A percentile compares a stretch with the other conserved stretches of the same genome.
phyloP scores from a whole-genome alignment of 1,140 invertebrate genomes.

The Idris sp. region DNA sequence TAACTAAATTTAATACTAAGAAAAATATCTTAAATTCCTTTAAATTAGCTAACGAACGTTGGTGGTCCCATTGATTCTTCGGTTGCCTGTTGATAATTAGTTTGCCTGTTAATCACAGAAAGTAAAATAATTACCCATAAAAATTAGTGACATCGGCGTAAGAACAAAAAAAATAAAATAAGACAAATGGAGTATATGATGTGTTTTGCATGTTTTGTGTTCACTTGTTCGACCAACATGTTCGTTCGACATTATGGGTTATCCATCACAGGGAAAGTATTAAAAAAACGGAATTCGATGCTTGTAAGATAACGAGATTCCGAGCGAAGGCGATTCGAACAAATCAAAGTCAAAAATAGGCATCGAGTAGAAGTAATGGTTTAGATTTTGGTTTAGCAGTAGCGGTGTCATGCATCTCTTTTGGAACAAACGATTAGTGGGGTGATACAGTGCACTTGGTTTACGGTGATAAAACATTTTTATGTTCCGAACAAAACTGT shows the following conservation, averaged over 20 bases:
- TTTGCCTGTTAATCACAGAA: constrained; percentile 23
- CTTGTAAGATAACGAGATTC: constrained; percentile 63
- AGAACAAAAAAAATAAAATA: constrained; percentile 29
- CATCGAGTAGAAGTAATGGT: constrained; percentile 63
- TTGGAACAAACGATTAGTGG: constrained; percentile 66
- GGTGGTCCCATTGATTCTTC: constrained; percentile 42
- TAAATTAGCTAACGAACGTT: constrained; percentile 18
- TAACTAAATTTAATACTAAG: too few species aligned
- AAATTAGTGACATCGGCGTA: constrained; percentile 19
- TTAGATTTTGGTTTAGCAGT: constrained; percentile 61
- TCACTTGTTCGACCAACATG: constrained; percentile 49
- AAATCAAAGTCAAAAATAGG: constrained; percentile 60
- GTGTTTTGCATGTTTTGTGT: constrained; percentile 47
- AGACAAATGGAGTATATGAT: constrained; percentile 55
- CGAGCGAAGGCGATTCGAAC: constrained; percentile 54
- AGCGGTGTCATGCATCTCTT: constrained; percentile 65
- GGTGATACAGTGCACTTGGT: constrained; percentile 65
- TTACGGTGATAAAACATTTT: constrained; percentile 76
- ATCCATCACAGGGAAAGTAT: constrained; percentile 47
- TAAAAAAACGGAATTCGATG: constrained; percentile 63
- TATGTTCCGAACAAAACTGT: constrained; percentile 71
- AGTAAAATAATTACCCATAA: constrained; percentile 21
- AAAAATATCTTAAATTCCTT: too few species aligned
- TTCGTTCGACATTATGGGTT: constrained; percentile 46
- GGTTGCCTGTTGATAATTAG: constrained; percentile 38